These are phyloP conservation scores for Scaptomyza parva DNA, from an alignment of 2,888 invertebrate species.

Conservation along the genomic window DNA sequence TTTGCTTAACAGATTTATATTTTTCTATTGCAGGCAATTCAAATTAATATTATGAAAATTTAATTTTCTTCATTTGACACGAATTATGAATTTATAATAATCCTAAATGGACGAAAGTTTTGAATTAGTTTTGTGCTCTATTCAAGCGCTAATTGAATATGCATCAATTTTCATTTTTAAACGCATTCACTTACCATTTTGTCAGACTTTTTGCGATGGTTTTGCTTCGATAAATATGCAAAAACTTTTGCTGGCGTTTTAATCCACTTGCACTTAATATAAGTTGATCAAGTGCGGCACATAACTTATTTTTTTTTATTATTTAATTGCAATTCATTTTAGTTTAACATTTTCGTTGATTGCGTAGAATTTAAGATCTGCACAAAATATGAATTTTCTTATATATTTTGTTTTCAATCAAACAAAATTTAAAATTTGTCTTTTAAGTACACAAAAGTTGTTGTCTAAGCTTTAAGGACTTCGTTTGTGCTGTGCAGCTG, in stretches of 20 bases:
- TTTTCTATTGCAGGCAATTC: background rate
- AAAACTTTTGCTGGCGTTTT: constrained; percentile 40
- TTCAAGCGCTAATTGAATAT: background rate
- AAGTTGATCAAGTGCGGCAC: constrained; percentile 44
- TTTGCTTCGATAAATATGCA: constrained; percentile 22
- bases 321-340: constrained; percentile 34
- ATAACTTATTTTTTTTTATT: constrained; percentile 35
- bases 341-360: constrained; percentile 17
- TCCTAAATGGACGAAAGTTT: background rate
- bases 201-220: constrained; percentile 11
- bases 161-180: constrained; percentile 7
- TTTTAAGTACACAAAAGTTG: constrained; percentile 13
- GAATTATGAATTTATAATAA: constrained; percentile 14
- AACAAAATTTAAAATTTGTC: background rate
- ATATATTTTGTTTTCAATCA: background rate
- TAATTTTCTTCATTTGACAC: constrained; percentile 6
- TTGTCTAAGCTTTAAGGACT: constrained; percentile 6
- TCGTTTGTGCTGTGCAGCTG: constrained; percentile 11
- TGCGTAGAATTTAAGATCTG: background rate
- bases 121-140: background rate
- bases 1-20: constrained; percentile 7
- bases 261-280: constrained; percentile 49
- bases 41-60: background rate
- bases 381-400: background rate
- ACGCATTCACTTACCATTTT: constrained; percentile 50